Evolutionary conservation across 2,113 vertebrate genomes (phyloP), one percentile per base, ranked within the genome.

Genomic region (Taxidea taxus): DNA sequence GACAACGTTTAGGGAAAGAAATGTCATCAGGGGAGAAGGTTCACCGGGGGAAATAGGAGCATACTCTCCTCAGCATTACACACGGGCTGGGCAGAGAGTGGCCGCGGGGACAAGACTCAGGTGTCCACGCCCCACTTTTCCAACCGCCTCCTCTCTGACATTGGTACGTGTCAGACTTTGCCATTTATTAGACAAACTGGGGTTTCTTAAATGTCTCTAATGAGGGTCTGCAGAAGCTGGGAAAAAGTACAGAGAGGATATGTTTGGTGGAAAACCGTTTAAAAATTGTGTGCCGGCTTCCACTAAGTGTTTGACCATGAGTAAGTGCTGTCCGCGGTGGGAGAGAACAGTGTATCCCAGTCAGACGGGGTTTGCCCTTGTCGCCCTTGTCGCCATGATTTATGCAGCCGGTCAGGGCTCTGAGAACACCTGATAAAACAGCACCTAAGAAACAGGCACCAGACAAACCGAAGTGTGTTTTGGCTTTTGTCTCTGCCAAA

Each of bases 301-400:
- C 42, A 6, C 27, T 34, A 66, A 29, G 18, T 64, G 10, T 44
- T 58, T 64, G 37, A 72, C 62, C 13, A 5, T 27, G 49, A 74
- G 0, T 54, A 11, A 16, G 2, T 90, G 10, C 47, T 18, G 5
- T 14, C 0, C 0, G 0, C 12, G 7, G 42, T 49, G 37, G 18
- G 87, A 49, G 16, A 1, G 12, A 2, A 6, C 4, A 5, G 2
- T 31, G 8, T 7, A 2, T 25, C n/a, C 29, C 75, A 5, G 0
- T 70, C 9, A 2, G 25, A 8, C 29, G 14, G 5, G 1, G 11
- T 47, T 6, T 10, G 13, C 4, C 0, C 39, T 4, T 7, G 23
- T 29, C 21, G 13, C 4, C 0, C 39, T 4, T 7, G 23, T 29
- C 21, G 34, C 60, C n/a, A 8, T 4, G n/a, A n/a, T n/a, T 78